Evolutionary conservation across 1,140 invertebrate species (phyloP).

Genomic region (Caerostris extrusa): DNA sequence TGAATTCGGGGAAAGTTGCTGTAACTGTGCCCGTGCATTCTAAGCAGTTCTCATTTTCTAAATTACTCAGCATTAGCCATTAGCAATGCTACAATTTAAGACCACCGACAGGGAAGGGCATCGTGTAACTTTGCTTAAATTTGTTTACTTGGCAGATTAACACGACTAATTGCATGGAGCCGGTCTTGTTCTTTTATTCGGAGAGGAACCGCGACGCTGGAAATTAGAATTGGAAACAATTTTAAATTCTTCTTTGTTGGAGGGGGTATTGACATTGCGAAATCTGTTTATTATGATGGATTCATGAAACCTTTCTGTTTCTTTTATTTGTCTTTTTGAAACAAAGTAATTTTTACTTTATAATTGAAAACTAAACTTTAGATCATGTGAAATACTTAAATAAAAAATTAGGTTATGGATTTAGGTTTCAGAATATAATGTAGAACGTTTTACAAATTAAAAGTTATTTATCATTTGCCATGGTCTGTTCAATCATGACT

Average conservation of each 20-base stretch:
- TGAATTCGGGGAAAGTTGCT: not conserved
- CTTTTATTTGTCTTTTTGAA: too few relatives aligned
- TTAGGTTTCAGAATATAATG: too few relatives aligned
- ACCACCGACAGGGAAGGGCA: not conserved
- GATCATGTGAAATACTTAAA: too few relatives aligned
- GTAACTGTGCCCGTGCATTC: not conserved
- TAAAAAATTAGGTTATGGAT: too few relatives aligned
- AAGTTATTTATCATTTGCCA: too few relatives aligned
- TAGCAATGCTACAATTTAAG: not conserved
- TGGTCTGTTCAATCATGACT: too few relatives aligned
- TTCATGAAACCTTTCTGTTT: too few relatives aligned
- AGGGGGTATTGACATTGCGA: too few relatives aligned
- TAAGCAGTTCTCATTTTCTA: constrained; percentile 26
- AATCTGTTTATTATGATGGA: too few relatives aligned
- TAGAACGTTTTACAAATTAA: too few relatives aligned
- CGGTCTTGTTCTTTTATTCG: not conserved
- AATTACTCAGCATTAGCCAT: not conserved
- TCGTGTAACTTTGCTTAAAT: not conserved
- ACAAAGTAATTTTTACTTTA: too few relatives aligned
- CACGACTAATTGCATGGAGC: not conserved
- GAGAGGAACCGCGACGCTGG: not conserved
- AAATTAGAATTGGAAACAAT: not conserved
- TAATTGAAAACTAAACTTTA: too few relatives aligned
- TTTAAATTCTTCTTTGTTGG: not conserved
- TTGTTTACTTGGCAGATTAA: constrained; percentile 22